A percentile compares a stretch with the other conserved stretches of the same genome.
Conservation (phyloP, 2,797 vertebrate species). For the Myripristis jacobus region DNA sequence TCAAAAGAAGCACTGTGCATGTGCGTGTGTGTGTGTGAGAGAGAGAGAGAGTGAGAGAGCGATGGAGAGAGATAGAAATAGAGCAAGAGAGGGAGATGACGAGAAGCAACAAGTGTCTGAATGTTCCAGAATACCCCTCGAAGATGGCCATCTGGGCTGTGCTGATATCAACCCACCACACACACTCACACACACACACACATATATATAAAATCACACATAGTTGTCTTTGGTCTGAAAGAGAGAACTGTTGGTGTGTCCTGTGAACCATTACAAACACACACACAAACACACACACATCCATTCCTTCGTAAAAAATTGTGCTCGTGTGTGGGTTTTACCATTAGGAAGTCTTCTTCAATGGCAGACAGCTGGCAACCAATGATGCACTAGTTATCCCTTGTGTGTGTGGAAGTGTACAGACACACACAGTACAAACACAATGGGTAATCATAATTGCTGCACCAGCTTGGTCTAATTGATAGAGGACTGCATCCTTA, state of each 20-base stretch:
- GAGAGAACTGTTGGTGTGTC: constrained; percentile 55
- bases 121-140: constrained; percentile 80
- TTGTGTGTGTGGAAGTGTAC: constrained; percentile 35
- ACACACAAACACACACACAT: constrained; percentile 30
- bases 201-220: constrained; percentile 29
- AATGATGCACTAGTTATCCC: constrained; percentile 69
- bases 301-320: constrained; percentile 28
- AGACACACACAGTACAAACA: constrained; percentile 37
- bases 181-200: constrained; percentile 35
- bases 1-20: constrained; percentile 66
- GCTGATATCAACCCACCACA: constrained; percentile 58
- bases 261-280: constrained; percentile 53
- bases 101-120: constrained; percentile 80
- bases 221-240: constrained; percentile 66
- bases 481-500: constrained; percentile 73
- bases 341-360: constrained; percentile 68
- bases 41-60: not conserved
- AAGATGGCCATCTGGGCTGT: constrained; percentile 78
- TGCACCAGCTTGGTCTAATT: constrained; percentile 75
- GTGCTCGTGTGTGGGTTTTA: constrained; percentile 61
- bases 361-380: constrained; percentile 73
- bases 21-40: constrained; percentile 39
- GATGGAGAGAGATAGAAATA: constrained; percentile 2
- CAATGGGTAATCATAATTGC: constrained; percentile 69
- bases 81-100: constrained; percentile 39